phyloP scores from a whole-genome alignment of 2,797 vertebrate species.

The Chiroxiphia lanceolata region DNA sequence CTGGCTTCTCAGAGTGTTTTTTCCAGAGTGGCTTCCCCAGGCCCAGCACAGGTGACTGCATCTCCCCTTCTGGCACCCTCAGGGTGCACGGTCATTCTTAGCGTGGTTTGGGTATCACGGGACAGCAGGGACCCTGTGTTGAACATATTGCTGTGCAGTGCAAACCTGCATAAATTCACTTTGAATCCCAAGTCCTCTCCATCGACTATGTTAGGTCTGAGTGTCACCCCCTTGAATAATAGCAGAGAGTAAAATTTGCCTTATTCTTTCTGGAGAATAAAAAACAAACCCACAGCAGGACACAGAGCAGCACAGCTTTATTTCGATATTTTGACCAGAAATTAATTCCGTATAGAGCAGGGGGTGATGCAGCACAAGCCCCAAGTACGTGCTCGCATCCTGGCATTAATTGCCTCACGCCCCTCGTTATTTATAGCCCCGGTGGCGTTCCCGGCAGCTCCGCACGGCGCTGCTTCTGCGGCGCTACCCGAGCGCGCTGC shows the following conservation, averaged over 20 bases:
- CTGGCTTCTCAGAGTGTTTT: background rate
- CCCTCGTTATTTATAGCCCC: slow-evolving; percentile 33
- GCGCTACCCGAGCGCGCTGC: background rate
- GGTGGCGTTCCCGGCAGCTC: slow-evolving; percentile 10
- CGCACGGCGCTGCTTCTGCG: background rate
- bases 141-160: too few relatives aligned
- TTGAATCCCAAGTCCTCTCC: background rate
- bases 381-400: background rate
- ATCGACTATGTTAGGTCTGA: background rate
- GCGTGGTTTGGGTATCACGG: fast-evolving
- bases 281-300: background rate
- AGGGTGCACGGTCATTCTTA: background rate
- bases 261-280: background rate
- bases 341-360: background rate
- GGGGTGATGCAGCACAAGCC: background rate
- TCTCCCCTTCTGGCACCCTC: background rate
- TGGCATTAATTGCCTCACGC: background rate
- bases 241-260: background rate
- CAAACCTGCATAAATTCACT: background rate
- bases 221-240: background rate
- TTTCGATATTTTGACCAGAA: background rate
- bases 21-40: background rate
- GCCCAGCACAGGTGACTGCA: fast-evolving
- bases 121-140: background rate
- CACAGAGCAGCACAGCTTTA: background rate